Evolutionary conservation across 2,797 vertebrate species (phyloP).

Genomic region (Ciconia nigra): DNA sequence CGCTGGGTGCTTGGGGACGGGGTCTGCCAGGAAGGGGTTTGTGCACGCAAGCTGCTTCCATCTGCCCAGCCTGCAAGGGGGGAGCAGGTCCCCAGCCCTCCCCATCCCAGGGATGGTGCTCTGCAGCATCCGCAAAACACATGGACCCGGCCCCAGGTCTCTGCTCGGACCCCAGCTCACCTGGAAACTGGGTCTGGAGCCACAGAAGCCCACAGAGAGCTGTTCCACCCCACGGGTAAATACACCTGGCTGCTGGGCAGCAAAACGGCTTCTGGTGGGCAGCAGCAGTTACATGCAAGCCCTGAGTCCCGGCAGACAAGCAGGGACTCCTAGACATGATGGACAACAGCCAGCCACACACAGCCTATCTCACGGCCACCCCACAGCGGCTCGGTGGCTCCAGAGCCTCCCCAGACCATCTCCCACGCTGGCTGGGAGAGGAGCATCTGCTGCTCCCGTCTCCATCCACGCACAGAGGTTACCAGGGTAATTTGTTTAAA

Average conservation of each 20-base stretch:
- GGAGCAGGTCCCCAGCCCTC: neutral
- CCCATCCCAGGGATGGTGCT: neutral
- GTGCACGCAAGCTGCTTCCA: neutral
- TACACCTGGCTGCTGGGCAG: neutral
- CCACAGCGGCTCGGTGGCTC: neutral
- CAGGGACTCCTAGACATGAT: neutral
- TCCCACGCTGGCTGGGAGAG: neutral
- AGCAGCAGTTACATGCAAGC: neutral
- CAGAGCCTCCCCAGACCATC: neutral
- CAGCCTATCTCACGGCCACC: neutral
- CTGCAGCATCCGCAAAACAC: neutral
- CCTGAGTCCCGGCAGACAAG: neutral
- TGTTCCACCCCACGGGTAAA: neutral
- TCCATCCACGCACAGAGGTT: neutral
- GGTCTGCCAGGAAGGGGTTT: neutral
- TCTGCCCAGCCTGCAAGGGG: neutral
- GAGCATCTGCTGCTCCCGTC: neutral
- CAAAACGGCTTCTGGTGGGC: fast-evolving
- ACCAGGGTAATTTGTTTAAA: neutral
- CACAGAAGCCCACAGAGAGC: neutral
- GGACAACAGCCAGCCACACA: neutral
- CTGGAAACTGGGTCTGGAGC: neutral
- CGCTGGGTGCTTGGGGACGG: fast-evolving
- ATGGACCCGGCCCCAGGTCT: neutral
- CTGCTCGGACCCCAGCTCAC: neutral